Evolutionary conservation across 2,113 vertebrate genomes (phyloP), one percentile per base, ranked within the genome.

Genomic region (Tragelaphus imberbis): DNA sequence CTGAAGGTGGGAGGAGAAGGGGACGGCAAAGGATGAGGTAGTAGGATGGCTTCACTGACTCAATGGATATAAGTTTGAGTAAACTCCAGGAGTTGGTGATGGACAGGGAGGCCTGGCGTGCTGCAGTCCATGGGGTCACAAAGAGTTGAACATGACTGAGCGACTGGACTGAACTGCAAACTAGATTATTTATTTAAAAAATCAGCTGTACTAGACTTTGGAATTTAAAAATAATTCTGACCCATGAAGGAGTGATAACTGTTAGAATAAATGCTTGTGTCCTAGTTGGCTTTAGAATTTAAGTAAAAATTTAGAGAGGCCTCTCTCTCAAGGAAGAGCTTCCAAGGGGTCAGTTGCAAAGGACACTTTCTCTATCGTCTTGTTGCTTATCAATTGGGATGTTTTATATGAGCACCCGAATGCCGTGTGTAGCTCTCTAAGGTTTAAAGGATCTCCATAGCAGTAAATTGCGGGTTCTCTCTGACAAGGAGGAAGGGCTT

Each of bases 101-200:
- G 4, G 10, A 40, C 68, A 23, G 19, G n/a, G 10, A 71, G 68
- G 68, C 68, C n/a, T 71, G 19, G 19, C 6, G 10, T 71, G 19
- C 68, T 40, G n/a, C 19, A 71, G n/a, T 71, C 68, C n/a, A 40
- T 7, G 3, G 68, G 21, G 19, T 71, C 0, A 2, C 68, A 71
- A 71, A 40, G 19, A 23, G 21, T 3, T 40, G n/a, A 40, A 71
- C n/a, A 23, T 5, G 21, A 71, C 68, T 40, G 10, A 71, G 5
- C 0, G 0, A 12, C n/a, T 40, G 68, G 23, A 71, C 5, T 71
- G 68, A 71, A 36, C 68, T 51, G 15, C 4, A 63, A 80, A 49
- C 55, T 63, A 56, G 23, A 55, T n/a, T 49, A 25, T 49, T n/a
- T 12, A 16, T 88, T 61, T 49, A 71, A 12, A 90, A 68, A 92